A percentile compares a stretch with the other conserved stretches of the same genome.
phyloP scores from a whole-genome alignment of 2,113 vertebrate species.

The Mobula hypostoma region DNA sequence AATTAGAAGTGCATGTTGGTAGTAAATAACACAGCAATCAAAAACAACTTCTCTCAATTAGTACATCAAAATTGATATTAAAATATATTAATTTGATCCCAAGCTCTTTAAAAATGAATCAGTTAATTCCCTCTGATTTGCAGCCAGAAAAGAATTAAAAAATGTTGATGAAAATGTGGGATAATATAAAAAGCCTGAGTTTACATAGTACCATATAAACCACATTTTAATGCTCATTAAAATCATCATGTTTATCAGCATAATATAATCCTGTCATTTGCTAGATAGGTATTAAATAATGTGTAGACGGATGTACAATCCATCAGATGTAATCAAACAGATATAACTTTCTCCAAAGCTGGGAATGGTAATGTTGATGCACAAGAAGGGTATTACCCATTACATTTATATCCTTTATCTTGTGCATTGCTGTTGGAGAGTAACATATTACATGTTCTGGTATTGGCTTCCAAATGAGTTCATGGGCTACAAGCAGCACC shows the following conservation, averaged over 20 bases:
- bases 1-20: neutral
- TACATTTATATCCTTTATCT: neutral
- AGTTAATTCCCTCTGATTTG: neutral
- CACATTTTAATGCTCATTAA: neutral
- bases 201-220: neutral
- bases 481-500: neutral
- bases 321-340: neutral
- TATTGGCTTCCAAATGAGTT: no score
- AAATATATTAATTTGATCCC: neutral
- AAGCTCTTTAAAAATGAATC: neutral
- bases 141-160: neutral
- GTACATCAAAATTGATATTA: neutral
- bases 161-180: neutral
- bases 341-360: neutral
- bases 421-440: neutral
- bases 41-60: neutral
- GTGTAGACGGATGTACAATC: neutral
- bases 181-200: neutral
- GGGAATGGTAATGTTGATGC: neutral
- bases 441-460: neutral
- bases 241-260: neutral
- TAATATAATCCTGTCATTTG: neutral
- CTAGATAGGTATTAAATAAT: neutral
- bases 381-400: neutral
- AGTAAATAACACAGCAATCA: neutral